Evolutionary conservation across 2,113 vertebrate species (phyloP).

Genomic region (Saiga tatarica): DNA sequence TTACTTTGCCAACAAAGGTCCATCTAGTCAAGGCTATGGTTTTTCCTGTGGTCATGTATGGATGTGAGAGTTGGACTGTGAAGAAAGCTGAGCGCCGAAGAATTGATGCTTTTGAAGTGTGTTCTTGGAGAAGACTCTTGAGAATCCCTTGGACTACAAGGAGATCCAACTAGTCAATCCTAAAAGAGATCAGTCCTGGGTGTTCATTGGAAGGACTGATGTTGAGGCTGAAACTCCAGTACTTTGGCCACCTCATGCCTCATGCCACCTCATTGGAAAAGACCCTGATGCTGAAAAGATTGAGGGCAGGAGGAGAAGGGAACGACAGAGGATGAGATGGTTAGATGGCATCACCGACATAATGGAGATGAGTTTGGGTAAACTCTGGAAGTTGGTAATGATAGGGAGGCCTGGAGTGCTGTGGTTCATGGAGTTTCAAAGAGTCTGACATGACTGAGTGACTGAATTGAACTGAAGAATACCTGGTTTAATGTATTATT

Average conservation of each 20-base stretch:
- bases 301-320: neutral
- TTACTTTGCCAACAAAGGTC: neutral
- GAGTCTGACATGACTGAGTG: neutral
- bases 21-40: neutral
- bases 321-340: neutral
- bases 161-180: neutral
- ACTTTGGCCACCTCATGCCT: too few species aligned
- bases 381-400: neutral
- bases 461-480: neutral
- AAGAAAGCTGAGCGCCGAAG: fast-evolving
- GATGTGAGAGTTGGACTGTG: neutral
- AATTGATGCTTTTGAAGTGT: neutral
- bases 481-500: neutral
- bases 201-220: neutral
- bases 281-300: neutral
- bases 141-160: neutral
- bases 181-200: neutral
- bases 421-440: neutral
- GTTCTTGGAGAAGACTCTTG: neutral
- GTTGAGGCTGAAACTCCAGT: neutral
- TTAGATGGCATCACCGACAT: neutral
- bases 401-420: neutral
- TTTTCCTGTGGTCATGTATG: neutral
- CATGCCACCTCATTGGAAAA: neutral
- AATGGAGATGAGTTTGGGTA: neutral